phyloP scores from a whole-genome alignment of 2,113 vertebrate genomes.

The Elephas maximus region DNA sequence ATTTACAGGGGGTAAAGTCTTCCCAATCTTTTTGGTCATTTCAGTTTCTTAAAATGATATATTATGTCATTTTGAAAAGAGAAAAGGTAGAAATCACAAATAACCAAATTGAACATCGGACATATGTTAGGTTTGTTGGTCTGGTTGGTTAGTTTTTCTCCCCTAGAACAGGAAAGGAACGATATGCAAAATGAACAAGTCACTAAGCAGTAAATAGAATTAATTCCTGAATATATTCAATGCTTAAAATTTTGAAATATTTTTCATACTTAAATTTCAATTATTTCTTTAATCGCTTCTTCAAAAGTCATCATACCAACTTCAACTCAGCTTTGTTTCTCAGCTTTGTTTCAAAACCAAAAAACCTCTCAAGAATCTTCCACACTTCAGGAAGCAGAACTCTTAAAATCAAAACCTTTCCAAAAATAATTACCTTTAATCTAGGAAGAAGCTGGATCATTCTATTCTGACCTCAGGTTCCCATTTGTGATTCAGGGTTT shows the following conservation, averaged over 20 bases:
- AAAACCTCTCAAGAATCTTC: neutral
- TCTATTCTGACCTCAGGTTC: conserved; percentile 1
- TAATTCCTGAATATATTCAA: conserved; percentile 4
- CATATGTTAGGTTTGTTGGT: conserved; percentile 1
- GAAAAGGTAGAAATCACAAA: neutral
- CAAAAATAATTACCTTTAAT: conserved; percentile 39
- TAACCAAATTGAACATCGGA: conserved; percentile 21
- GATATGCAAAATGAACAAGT: conserved; percentile 26
- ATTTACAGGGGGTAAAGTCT: neutral
- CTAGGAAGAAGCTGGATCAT: conserved; percentile 32
- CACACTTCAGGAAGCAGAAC: conserved; percentile 16
- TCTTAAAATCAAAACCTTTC: conserved; percentile 2
- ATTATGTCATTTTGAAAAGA: neutral
- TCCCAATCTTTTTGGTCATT: conserved; percentile 30
- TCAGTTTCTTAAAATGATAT: conserved; percentile 32
- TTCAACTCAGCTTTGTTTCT: neutral
- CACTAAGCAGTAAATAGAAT: conserved; percentile 6
- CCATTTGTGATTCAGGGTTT: conserved; percentile 16
- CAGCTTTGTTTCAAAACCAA: conserved; percentile 40
- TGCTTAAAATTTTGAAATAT: neutral
- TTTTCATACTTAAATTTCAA: conserved; percentile 38
- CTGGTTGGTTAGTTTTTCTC: conserved; percentile 9
- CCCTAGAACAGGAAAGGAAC: neutral
- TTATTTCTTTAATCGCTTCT: conserved; percentile 25
- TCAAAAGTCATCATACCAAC: neutral